A percentile compares a stretch with the other conserved stretches of the same genome.
phyloP scores from a whole-genome alignment of 2,113 vertebrate species.

The Rynchops niger region DNA sequence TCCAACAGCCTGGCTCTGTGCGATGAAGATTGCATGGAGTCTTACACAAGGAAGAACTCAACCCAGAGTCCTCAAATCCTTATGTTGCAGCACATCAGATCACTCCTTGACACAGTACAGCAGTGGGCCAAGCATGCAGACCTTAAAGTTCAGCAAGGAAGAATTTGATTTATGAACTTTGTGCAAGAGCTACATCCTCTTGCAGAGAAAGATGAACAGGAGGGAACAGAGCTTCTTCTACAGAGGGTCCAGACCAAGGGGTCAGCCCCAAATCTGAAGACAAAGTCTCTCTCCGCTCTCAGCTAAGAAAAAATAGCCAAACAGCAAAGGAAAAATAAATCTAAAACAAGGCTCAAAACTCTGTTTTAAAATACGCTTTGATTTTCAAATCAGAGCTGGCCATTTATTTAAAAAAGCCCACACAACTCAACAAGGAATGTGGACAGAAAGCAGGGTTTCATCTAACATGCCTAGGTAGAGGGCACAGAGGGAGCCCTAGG shows the following conservation, averaged over 20 bases:
- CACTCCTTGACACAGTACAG: not conserved
- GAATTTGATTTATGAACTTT: not conserved
- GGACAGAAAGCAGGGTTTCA: not conserved
- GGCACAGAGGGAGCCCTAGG: not conserved
- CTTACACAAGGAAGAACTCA: not conserved
- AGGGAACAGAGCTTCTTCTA: not conserved
- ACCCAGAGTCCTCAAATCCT: not conserved
- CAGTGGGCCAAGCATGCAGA: not conserved
- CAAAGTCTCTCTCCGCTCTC: not conserved
- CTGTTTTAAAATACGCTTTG: not conserved
- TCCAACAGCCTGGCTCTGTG: not conserved
- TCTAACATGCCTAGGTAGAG: not conserved
- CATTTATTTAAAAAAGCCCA: not conserved
- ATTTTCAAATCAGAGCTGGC: not conserved
- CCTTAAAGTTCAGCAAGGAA: not conserved
- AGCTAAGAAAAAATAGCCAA: not conserved
- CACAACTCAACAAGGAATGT: not conserved
- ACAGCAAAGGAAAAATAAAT: not conserved
- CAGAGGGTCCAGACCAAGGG: not conserved
- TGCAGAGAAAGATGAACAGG: not conserved
- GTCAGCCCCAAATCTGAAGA: not conserved
- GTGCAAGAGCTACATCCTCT: not conserved
- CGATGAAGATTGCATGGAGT: not conserved
- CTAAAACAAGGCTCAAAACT: not conserved
- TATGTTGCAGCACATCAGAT: not conserved